These are phyloP conservation scores for Epirrhoe alternata DNA, from an alignment of 2,888 invertebrate genomes.

Conservation along the genomic window DNA sequence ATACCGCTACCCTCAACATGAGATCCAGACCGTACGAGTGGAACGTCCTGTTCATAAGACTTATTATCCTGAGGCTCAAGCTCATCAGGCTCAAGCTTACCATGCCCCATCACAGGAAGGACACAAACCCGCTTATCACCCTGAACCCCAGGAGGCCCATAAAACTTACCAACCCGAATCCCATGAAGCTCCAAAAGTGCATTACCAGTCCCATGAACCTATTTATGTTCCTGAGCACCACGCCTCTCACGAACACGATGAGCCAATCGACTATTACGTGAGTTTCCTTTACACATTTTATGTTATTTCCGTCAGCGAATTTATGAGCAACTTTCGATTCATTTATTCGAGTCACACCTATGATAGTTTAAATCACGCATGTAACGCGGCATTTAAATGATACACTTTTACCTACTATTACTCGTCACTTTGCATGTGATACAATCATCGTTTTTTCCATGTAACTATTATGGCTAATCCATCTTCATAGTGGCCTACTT, in stretches of 20 bases:
- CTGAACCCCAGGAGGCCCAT: conserved; percentile 16
- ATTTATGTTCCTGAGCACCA: conserved; percentile 25
- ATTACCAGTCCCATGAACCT: conserved; percentile 21
- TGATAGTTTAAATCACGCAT: conserved; percentile 55
- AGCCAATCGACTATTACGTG: conserved; percentile 80
- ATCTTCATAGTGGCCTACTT: neutral
- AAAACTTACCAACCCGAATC: conserved; percentile 30
- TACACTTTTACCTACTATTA: conserved; percentile 52
- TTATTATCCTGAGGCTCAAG: conserved; percentile 39
- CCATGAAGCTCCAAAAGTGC: conserved; percentile 17
- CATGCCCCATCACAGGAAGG: conserved; percentile 38
- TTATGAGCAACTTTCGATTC: conserved; percentile 70
- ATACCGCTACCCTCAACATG: conserved; percentile 47
- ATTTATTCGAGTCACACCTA: conserved; percentile 62
- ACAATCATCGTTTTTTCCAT: neutral
- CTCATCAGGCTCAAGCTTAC: conserved; percentile 37
- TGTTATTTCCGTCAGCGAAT: conserved; percentile 53
- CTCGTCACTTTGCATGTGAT: neutral
- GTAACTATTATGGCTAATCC: neutral
- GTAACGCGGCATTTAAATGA: conserved; percentile 54
- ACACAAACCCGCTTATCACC: conserved; percentile 26
- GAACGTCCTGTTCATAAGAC: conserved; percentile 41
- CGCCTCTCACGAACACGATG: conserved; percentile 56
- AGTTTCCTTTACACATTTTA: conserved; percentile 62
- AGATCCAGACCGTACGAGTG: conserved; percentile 49